A percentile compares a stretch with the other conserved stretches of the same genome.
These are phyloP conservation scores for Columba guinea DNA, from an alignment of 2,797 vertebrate species.

Conservation along the genomic window DNA sequence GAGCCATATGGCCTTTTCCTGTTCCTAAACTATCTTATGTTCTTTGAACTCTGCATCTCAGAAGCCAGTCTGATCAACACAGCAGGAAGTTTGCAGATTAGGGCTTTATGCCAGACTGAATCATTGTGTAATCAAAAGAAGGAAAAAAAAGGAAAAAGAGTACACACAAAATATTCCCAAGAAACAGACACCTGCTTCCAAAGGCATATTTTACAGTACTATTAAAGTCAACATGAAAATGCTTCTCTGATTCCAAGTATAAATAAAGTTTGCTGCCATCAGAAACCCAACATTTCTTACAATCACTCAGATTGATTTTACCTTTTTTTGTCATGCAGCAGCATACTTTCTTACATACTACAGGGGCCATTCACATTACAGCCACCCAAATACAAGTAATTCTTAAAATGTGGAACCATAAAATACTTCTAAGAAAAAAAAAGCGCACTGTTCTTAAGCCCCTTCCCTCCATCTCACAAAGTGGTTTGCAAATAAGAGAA, in stretches of 20 bases:
- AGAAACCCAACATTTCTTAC: not conserved
- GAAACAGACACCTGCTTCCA: slow-evolving; percentile 46
- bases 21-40: slow-evolving; percentile 58
- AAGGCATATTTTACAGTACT: slow-evolving; percentile 13
- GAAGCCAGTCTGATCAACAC: slow-evolving; percentile 57
- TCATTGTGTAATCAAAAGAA: slow-evolving; percentile 30
- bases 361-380: not conserved
- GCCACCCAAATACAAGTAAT: not conserved
- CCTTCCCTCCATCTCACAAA: not conserved
- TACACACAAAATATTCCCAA: slow-evolving; percentile 24
- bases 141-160: not conserved
- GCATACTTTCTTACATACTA: not conserved
- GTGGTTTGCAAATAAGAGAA: not conserved
- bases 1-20: slow-evolving; percentile 67
- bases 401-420: not conserved
- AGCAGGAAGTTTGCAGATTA: slow-evolving; percentile 71
- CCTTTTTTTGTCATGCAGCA: not conserved
- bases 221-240: slow-evolving; percentile 7
- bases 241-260: not conserved
- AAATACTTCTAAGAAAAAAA: not conserved
- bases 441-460: not conserved
- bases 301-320: not conserved
- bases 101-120: slow-evolving; percentile 61
- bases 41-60: slow-evolving; percentile 69
- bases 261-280: not conserved